Evolutionary conservation across 2,113 vertebrate species (phyloP), one percentile per base, ranked within the genome.

Genomic region (Solea solea): DNA sequence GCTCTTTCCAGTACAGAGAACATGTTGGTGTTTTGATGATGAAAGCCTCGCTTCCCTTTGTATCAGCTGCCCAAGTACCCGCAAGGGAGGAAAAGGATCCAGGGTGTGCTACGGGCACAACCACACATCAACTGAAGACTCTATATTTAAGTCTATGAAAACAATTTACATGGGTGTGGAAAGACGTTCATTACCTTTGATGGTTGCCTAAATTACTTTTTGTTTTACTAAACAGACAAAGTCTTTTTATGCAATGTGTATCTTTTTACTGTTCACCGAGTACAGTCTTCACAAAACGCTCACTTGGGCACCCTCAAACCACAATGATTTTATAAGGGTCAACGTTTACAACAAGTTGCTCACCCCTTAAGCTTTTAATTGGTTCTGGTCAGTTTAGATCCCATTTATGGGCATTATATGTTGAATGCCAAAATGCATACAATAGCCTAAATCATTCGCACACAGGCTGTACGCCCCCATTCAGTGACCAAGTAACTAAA

Each of bases 341-440:
- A 78, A 57, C 48, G 25, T 84, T 87, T 73, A 90, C 67, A 76
- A 80, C 56, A 50, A 76, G 70, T 16, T 3, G 60, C 85, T 83
- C 62, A 80, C 68, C 64, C 50, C 58, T 25, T 86, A 78, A 86
- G 80, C 80, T 70, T 74, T 86, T 90, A 91, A 92, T 91, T 86
- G 82, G 82, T 74, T 63, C 54, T 68, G 80, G 73, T 88, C 69
- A 86, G 80, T 84, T 88, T 87, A 79, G 80, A 78, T 85, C 69
- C 74, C 65, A 86, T 90, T 88, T 92, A 78, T 84, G 85, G 78
- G 84, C 76, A 86, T 86, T 81, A 82, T 77, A 74, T 68, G 90
- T 64, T 86, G 72, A 90, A 82, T 86, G 70, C 90, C 76, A 90
- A 86, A 68, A 76, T 48, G 68, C 56, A 65, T 66, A 89, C 86